Evolutionary conservation across 2,888 invertebrate species (phyloP).

Genomic region (Drosophila melanosoma): DNA sequence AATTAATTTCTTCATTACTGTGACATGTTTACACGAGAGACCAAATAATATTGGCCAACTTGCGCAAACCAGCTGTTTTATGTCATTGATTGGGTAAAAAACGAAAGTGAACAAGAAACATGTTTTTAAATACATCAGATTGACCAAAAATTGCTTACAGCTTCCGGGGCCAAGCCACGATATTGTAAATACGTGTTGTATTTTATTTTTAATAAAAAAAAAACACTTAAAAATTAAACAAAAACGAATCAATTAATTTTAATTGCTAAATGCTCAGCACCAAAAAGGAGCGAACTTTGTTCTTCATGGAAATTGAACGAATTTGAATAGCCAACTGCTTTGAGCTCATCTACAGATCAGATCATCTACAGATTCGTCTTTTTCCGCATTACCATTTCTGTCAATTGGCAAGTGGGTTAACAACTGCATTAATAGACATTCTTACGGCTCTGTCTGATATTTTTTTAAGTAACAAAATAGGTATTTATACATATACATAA

Average conservation of each 20-base stretch:
- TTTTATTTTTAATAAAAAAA: slow-evolving; percentile 17
- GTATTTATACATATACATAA: slow-evolving; percentile 52
- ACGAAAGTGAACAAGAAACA: slow-evolving; percentile 5
- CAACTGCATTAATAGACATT: slow-evolving; percentile 62
- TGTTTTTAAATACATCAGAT: slow-evolving; percentile 35
- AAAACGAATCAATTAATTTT: slow-evolving; percentile 38
- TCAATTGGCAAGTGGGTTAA: slow-evolving; percentile 62
- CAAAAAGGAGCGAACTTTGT: slow-evolving; percentile 61
- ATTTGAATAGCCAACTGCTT: slow-evolving; percentile 46
- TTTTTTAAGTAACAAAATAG: slow-evolving; percentile 51
- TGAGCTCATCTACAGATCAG: slow-evolving; percentile 34
- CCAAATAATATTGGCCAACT: slow-evolving; percentile 39
- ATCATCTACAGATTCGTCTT: slow-evolving; percentile 36
- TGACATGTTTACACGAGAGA: slow-evolving; percentile 74
- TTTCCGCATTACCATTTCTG: slow-evolving; percentile 53
- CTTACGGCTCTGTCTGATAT: slow-evolving; percentile 13
- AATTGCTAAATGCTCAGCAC: slow-evolving; percentile 51
- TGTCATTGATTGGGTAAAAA: slow-evolving; percentile 55
- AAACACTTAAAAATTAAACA: slow-evolving; percentile 3
- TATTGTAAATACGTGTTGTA: background rate
- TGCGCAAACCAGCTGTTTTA: slow-evolving; percentile 58
- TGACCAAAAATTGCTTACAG: slow-evolving; percentile 28
- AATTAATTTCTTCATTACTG: slow-evolving; percentile 52
- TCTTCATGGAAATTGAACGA: slow-evolving; percentile 51
- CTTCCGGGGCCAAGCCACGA: slow-evolving; percentile 48